Base-by-base conservation (phyloP, 1,140 invertebrate genomes). In the Panagrolaimus sp. region DNA sequence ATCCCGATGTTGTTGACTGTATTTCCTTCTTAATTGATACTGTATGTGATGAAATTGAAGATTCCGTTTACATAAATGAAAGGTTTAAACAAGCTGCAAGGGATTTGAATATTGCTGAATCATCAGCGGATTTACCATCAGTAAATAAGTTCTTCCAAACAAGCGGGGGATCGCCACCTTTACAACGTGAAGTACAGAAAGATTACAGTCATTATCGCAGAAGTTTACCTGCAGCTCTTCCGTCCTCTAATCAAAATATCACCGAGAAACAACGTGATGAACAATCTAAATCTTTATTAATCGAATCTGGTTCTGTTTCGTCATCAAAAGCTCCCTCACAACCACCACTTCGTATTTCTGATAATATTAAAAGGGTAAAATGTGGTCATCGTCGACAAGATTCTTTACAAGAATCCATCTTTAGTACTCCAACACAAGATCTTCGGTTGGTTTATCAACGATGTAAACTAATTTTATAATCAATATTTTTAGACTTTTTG, bases 391-490 rank as follows among this genome's bases (percentile, higher is more conserved):
- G 81, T 26, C 32, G 80, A 32, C 80, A 82, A 58, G 80, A 82
- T 69, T 82, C 80, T 5, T 68, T 82, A 8, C 81, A 81, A 48
- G 80, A 82, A 62, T 81, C 72, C 0, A 82, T 82, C 45, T 82
- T 83, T 68, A 71, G 46, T 32, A 81, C 78, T 62, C 76, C 73
- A 6, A 82, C 80, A 3, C 71, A 79, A 15, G 80, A 82, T 28
- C 65, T 82, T 3, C 64, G 75, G 65, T 78, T 24, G 45, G 47
- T 21, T 65, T 17, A 28, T 24, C n/a, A 0, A n/a, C 7, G 24
- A 0, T 21, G 5, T 65, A 14, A 28, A 65, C 8, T 43, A 6
- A 14, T 28, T 6, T 8, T 7, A 17, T 14, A 38, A 26, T 65
- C 10, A 64, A 32, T 17, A 45, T 1, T 70, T 77, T 47, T 66